Base-by-base conservation (phyloP, 2,797 vertebrate species). In the Forpus xanthops region DNA sequence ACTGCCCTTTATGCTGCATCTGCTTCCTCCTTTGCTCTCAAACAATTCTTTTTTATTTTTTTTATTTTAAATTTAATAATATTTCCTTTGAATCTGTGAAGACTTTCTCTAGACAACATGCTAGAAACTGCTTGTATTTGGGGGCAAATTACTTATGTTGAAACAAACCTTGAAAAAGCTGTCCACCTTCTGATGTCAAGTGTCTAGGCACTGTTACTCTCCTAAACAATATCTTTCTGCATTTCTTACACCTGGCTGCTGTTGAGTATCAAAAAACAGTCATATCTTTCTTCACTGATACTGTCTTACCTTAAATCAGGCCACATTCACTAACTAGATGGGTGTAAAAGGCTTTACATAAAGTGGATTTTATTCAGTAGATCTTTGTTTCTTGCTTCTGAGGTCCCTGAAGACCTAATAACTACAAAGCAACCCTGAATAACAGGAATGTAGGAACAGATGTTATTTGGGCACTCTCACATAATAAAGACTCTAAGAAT, bases 401-500 rank as follows among this genome's bases (percentile, higher is more conserved):
- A 92, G 56, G 89, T 97, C 98, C 97, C 98, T 42, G 25, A 97
- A 97, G 97, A 97, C 89, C 30, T 81, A 89, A 91, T 91, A 98
- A 96, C 97, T 98, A 98, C 97, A 98, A 98, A 98, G 97, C 94
- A 95, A 93, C 37, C 52, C 93, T 78, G 91, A 96, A 93, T 96
- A 97, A 95, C 90, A 90, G 96, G 94, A 97, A 96, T 96, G 96
- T 94, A 94, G 94, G 96, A 97, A 97, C 97, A 98, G 97, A 97
- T 97, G 97, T 96, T 97, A 96, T 95, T 96, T 96, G 95, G 97
- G 94, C 90, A 84, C 93, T 96, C 96, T 93, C 97, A 97, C 97
- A 97, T 96, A 97, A 97, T 97, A 97, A 97, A 98, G 97, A 97
- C 97, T 98, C 95, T 85, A 95, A 97, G 96, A 97, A 97, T 98